Base-by-base conservation (phyloP, 2,113 vertebrate genomes). In the Bubo bubo region DNA sequence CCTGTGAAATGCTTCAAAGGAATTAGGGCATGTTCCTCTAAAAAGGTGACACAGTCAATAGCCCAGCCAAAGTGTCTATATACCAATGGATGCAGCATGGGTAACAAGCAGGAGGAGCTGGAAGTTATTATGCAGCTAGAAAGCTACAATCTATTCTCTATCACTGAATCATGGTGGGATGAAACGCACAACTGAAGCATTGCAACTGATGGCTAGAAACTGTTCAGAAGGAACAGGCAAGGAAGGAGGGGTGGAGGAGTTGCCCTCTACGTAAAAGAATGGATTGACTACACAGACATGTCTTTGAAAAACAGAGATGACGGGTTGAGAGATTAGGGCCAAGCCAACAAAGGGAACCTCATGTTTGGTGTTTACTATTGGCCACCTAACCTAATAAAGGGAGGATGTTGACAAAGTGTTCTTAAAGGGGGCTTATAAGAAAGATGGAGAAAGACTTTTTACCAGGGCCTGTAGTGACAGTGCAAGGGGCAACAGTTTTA, bases 151-250 rank as follows among this genome's bases (percentile, higher is more conserved):
- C 8, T 79, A 43, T 45, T 23, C 1, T 5, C 5, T 80, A 10
- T 28, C 8, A 2, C 9, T 47, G 56, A 75, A 43, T 52, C 1
- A 1, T 5, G 5, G 11, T 39, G 8, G 27, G 43, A 62, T 1
- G 4, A 86, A 83, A 62, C 32, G 6, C 3, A 16, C 20, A 49
- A 26, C 9, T 8, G 32, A 14, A 71, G 6, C 7, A 17, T 16
- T 63, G 27, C 4, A 49, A 5, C 1, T 26, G 27, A 68, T 79
- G n/a, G 22, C 26, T 67, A 28, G 20, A 55, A 75, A 28, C 17
- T 55, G 27, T 68, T 67, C 19, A 43, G 79, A 47, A 72, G 32
- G 50, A n/a, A 28, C 19, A 52, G 50, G 23, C 4, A 14, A 32
- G 9, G n/a, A 88, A 53, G n/a, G 26, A 84, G 9, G 32, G 34